Evolutionary conservation across 2,888 invertebrate species (phyloP).

Genomic region (Cosmopolites sordidus): DNA sequence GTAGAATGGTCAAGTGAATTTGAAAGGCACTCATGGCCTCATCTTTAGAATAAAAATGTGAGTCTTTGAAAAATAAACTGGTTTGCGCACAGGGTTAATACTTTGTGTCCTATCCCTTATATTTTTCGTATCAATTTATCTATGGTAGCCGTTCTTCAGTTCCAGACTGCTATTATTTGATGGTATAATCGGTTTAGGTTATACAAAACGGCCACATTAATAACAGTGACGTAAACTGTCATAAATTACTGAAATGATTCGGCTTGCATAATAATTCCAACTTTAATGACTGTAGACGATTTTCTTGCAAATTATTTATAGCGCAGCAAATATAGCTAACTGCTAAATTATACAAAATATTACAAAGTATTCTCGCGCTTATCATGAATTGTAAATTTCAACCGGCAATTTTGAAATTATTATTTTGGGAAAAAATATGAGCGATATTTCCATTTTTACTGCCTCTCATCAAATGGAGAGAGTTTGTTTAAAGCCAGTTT

Average conservation of each 20-base stretch:
- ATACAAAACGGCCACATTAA: constrained; percentile 15
- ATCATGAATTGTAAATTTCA: constrained; percentile 11
- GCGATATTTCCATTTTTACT: constrained; percentile 12
- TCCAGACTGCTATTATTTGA: constrained; percentile 18
- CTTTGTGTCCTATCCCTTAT: constrained; percentile 18
- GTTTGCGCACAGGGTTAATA: constrained; percentile 37
- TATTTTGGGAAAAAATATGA: constrained; percentile 7
- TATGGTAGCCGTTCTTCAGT: constrained; percentile 13
- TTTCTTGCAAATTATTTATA: constrained; percentile 23
- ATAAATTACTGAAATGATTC: constrained; percentile 23
- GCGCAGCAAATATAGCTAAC: constrained; percentile 20
- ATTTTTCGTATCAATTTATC: constrained; percentile 26
- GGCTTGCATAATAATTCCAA: constrained; percentile 22
- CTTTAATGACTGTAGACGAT: constrained; percentile 20
- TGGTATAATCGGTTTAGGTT: constrained; percentile 20
- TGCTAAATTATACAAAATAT: constrained; percentile 20
- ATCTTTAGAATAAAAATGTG: constrained; percentile 27
- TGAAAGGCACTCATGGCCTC: constrained; percentile 29
- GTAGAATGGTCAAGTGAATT: constrained; percentile 44
- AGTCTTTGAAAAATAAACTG: constrained; percentile 37
- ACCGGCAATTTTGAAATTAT: constrained; percentile 13
- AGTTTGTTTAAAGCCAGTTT: too few relatives aligned
- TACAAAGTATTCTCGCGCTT: constrained; percentile 9
- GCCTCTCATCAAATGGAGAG: not conserved
- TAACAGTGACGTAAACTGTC: constrained; percentile 21